Percentiles rank a stretch among this genome's conserved stretches.
These are phyloP conservation scores for Phrynosoma platyrhinos DNA, from an alignment of 2,113 vertebrate species.

Conservation along the genomic window DNA sequence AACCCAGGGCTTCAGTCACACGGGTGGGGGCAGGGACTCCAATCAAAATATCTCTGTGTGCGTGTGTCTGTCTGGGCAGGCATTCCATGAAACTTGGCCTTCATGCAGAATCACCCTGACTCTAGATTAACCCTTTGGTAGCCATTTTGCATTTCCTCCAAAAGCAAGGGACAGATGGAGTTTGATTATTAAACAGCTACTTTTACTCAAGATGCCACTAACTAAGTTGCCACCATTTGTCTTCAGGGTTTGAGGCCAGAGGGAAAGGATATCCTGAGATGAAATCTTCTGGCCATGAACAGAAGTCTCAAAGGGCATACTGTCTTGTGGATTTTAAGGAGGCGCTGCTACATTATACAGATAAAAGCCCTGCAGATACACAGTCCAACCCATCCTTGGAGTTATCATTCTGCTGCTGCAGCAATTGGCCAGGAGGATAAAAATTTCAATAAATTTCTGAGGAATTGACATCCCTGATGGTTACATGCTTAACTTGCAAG, in stretches of 20 bases:
- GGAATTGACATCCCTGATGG: no score
- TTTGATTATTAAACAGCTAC: rapidly evolving
- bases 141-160: background rate
- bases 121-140: background rate
- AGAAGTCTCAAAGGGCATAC: no score
- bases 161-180: no score
- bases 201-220: background rate
- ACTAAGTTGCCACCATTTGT: background rate
- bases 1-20: conserved; percentile 13
- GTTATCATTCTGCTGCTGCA: background rate
- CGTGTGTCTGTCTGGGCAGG: background rate
- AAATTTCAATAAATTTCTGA: background rate
- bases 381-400: background rate
- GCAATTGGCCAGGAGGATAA: background rate
- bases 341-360: background rate
- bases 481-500: background rate
- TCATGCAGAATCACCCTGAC: background rate
- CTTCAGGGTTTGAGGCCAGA: background rate
- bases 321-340: background rate
- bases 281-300: background rate
- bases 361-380: background rate
- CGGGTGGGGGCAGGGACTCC: conserved; percentile 20
- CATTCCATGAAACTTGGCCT: background rate
- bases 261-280: background rate
- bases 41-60: conserved; percentile 11